Evolutionary conservation across 2,888 invertebrate genomes (phyloP).

Genomic region (Andrena trimmerana): DNA sequence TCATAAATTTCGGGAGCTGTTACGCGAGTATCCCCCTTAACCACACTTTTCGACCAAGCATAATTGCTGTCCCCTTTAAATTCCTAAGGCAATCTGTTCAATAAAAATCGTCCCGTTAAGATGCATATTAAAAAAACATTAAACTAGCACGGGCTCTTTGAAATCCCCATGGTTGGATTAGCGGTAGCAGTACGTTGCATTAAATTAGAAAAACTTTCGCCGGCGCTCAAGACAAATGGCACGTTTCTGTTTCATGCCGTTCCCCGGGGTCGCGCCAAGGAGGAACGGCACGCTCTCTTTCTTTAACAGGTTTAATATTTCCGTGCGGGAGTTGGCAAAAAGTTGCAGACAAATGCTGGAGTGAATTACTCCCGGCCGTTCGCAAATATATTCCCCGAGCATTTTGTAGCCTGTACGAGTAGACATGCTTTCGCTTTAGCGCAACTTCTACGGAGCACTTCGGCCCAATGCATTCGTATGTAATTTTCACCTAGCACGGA

Average conservation of each 20-base stretch:
- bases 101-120: no score
- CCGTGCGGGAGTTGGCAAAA: slow-evolving; percentile 43
- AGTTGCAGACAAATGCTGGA: slow-evolving; percentile 53
- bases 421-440: slow-evolving; percentile 60
- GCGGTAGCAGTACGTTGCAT: background rate
- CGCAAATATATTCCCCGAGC: slow-evolving; percentile 60
- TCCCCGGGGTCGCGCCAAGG: background rate
- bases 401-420: slow-evolving; percentile 58
- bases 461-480: slow-evolving; percentile 65
- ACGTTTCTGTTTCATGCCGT: background rate
- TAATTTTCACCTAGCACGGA: slow-evolving; percentile 63
- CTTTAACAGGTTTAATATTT: slow-evolving; percentile 55
- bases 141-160: no score
- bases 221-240: slow-evolving; percentile 14
- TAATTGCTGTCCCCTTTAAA: no score
- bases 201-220: slow-evolving; percentile 1
- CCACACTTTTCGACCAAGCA: no score
- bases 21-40: no score
- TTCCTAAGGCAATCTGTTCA: no score
- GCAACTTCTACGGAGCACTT: slow-evolving; percentile 53
- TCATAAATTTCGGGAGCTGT: no score
- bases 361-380: slow-evolving; percentile 60
- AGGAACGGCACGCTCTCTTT: background rate
- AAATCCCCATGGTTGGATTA: no score
- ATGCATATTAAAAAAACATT: no score